Base-by-base conservation (phyloP, 1,140 invertebrate genomes). In the Magallana angulata region DNA sequence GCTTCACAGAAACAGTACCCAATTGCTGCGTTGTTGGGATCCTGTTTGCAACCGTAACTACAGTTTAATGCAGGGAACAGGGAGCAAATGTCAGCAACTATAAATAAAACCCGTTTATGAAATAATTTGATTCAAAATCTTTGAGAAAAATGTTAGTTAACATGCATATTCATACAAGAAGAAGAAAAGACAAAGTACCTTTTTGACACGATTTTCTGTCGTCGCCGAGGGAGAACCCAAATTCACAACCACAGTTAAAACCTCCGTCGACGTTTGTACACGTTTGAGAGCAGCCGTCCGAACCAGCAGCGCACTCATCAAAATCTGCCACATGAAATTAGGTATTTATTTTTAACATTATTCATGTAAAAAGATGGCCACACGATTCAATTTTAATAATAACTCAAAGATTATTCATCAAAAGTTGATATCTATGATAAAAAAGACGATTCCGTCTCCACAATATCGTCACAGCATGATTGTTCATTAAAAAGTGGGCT, bases 241-340 rank as follows among this genome's bases (percentile, higher is more conserved):
- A 85, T 36, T 83, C n/a, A 82, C 89, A 90, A 1, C 16, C 18
- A 85, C 89, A 90, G 12, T 88, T 57, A 48, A 85, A 90, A 14
- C 87, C 76, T 6, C 89, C 89, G 24, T 81, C 60, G 0, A 60
- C 82, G 60, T 90, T 88, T 30, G 59, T 57, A 48, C 89, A 90
- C 5, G 57, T 64, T 14, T 88, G 87, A 8, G 87, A 56, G 87
- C 89, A 90, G 14, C 48, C 82, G 14, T 87, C 30, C 3, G 59
- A 12, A 14, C 58, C 64, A 9, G 64, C 60, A 7, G 58, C 36
- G 24, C 89, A 90, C 16, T 90, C 89, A 36, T 90, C 82, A 30
- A 88, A 62, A 64, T 90, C 89, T 90, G 60, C 36, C 36, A 48
- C 36, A 48, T 48, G 36, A 48, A 48, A 48, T 48, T 4, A 48